A percentile compares a stretch with the other conserved stretches of the same genome.
These are phyloP conservation scores for Limnephilus rhombicus DNA, from an alignment of 2,888 invertebrate genomes.

Conservation along the genomic window DNA sequence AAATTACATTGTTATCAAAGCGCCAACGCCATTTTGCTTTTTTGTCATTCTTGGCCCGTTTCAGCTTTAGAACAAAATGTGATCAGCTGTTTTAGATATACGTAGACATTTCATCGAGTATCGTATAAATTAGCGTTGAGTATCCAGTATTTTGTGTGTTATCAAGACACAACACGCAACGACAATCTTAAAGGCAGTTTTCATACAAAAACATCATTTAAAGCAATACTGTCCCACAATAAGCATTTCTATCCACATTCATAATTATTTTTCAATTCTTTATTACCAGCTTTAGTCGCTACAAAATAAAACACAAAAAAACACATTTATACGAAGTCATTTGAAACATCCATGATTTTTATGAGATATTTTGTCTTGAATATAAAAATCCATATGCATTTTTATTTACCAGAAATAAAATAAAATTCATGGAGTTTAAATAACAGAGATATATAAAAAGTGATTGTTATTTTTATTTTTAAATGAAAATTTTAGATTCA, in stretches of 20 bases:
- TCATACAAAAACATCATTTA: slow-evolving; percentile 47
- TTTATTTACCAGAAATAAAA: too few relatives aligned
- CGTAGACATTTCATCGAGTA: background rate
- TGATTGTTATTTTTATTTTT: slow-evolving; percentile 6
- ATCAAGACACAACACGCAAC: slow-evolving; percentile 11
- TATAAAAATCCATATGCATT: background rate
- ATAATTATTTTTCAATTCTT: slow-evolving; percentile 12
- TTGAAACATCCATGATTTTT: background rate
- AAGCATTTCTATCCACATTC: slow-evolving; percentile 25
- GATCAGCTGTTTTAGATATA: too few relatives aligned
- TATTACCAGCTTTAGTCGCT: slow-evolving; percentile 6
- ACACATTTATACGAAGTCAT: background rate
- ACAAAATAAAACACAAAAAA: background rate
- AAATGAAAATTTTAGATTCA: slow-evolving; percentile 41
- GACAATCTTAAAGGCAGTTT: slow-evolving; percentile 43
- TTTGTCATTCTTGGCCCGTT: too few relatives aligned
- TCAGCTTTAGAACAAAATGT: too few relatives aligned
- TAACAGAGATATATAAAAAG: slow-evolving; percentile 16
- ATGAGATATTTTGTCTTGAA: background rate
- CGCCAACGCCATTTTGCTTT: too few relatives aligned
- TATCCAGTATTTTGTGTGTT: slow-evolving; percentile 45
- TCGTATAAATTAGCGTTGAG: background rate
- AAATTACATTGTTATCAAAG: too few relatives aligned
- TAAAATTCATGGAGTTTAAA: background rate
- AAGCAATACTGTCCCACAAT: slow-evolving; percentile 45